These are phyloP conservation scores for Leiothrix lutea DNA, from an alignment of 2,113 vertebrate species.

Conservation along the genomic window DNA sequence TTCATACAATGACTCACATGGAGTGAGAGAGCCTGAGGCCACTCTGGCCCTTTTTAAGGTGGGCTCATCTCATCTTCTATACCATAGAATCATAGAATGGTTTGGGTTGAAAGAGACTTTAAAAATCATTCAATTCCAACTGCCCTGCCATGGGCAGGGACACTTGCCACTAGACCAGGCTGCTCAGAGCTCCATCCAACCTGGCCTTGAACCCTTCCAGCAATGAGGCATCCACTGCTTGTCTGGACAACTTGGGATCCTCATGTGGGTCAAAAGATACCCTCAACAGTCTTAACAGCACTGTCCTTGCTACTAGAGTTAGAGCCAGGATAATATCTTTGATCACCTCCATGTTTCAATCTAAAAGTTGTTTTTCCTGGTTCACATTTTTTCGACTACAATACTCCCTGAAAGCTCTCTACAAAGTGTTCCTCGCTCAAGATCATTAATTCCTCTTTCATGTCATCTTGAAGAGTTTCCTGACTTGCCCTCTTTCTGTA, in stretches of 20 bases:
- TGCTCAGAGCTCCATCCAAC: background rate
- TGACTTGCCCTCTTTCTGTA: background rate
- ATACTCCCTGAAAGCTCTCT: background rate
- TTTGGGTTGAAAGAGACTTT: background rate
- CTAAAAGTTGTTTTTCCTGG: background rate
- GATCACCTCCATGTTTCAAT: background rate
- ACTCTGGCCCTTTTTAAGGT: background rate
- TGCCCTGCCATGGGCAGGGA: background rate
- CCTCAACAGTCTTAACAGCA: background rate
- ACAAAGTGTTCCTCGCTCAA: background rate
- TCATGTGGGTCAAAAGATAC: background rate
- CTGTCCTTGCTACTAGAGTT: background rate
- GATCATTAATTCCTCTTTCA: no score
- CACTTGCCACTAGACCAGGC: background rate
- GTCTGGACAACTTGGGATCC: background rate
- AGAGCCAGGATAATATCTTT: background rate
- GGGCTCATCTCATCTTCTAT: background rate
- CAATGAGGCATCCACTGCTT: background rate
- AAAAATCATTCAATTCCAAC: background rate
- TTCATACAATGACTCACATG: accelerated
- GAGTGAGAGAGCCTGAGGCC: background rate
- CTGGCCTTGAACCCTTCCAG: no score
- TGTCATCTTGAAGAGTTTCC: background rate
- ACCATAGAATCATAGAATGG: background rate
- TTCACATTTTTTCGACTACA: background rate